phyloP scores from a whole-genome alignment of 2,888 invertebrate species.

The Oscheius myriophilus region DNA sequence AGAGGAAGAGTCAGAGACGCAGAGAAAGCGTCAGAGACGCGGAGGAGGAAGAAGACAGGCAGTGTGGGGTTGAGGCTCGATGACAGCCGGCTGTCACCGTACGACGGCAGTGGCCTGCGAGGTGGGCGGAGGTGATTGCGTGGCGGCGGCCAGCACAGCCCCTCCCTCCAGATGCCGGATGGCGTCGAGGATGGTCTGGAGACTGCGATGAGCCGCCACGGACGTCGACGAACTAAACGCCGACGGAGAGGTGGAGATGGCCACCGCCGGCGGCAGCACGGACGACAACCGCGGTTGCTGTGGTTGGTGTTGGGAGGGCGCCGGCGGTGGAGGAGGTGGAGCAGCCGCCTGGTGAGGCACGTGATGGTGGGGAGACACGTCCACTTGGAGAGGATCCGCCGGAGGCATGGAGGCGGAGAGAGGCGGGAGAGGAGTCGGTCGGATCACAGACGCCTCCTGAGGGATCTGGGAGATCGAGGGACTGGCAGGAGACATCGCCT shows the following conservation, averaged over 20 bases:
- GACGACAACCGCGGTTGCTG: not conserved
- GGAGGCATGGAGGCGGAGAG: constrained; percentile 28
- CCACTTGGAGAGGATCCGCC: too few species aligned
- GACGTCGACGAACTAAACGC: constrained; percentile 27
- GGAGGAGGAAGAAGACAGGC: constrained; percentile 16
- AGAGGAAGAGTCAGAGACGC: not conserved
- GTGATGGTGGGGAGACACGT: too few species aligned
- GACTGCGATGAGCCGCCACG: constrained; percentile 66
- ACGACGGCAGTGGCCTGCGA: constrained; percentile 54
- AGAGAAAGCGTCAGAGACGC: not conserved
- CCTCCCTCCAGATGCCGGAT: constrained; percentile 95
- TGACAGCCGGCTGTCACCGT: constrained; percentile 9
- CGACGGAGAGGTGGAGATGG: constrained; percentile 21
- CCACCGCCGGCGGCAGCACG: constrained; percentile 8
- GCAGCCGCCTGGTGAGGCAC: too few species aligned
- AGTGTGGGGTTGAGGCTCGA: not conserved
- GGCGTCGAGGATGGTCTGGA: constrained; percentile 97
- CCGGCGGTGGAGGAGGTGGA: too few species aligned
- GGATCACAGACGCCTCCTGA: constrained; percentile 43
- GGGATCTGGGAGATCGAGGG: constrained; percentile 4
- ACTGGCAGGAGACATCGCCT: too few species aligned
- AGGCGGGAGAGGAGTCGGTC: constrained; percentile 53
- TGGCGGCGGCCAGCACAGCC: constrained; percentile 22
- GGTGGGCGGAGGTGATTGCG: constrained; percentile 45
- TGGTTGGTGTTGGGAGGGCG: not conserved